Base-by-base conservation (phyloP, 2,888 invertebrate genomes). In the Eucriotettix oculatus region DNA sequence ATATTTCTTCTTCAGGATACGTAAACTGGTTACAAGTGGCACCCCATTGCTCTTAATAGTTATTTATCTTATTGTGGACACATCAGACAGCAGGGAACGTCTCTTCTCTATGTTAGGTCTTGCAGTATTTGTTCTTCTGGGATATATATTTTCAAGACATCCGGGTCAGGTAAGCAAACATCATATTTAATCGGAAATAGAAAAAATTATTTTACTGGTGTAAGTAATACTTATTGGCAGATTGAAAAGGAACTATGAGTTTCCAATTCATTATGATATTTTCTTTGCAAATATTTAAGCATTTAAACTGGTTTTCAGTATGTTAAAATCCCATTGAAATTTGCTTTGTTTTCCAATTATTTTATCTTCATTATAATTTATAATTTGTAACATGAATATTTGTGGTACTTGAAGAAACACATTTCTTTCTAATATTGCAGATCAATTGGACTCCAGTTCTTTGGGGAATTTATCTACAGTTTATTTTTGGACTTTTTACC, bases 391-490 rank as follows among this genome's bases (percentile, higher is more conserved):
- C 29, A 29, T n/a, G n/a, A 29, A 29, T 29, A 29, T 29, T 29
- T 29, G 7, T 29, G 7, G 7, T 7, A 29, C 29, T 29, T 29
- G 29, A 29, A 29, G 2, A 29, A 29, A 29, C 29, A 29, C 7
- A 29, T 7, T 29, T 29, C 29, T 29, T 29, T 68, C 68, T 60
- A 64, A 59, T 65, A 60, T 60, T 75, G 0, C 71, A 86, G 74
- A 77, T 91, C 7, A 79, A 81, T 62, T 92, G 94, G 94, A 79
- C 85, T 9, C 84, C 87, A 0, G 88, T 96, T 0, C 68, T 86
- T 17, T 83, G 84, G 68, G 96, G 95, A 0, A 74, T 95, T 17
- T 74, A 84, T 0, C 74, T 94, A 10, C 97, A 98, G 76, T 90
- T 96, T 68, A 61, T 83, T 7, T 81, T 97, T 61, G 96, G 92